Conservation (phyloP, 1,140 invertebrate genomes). For the Apis laboriosa region DNA sequence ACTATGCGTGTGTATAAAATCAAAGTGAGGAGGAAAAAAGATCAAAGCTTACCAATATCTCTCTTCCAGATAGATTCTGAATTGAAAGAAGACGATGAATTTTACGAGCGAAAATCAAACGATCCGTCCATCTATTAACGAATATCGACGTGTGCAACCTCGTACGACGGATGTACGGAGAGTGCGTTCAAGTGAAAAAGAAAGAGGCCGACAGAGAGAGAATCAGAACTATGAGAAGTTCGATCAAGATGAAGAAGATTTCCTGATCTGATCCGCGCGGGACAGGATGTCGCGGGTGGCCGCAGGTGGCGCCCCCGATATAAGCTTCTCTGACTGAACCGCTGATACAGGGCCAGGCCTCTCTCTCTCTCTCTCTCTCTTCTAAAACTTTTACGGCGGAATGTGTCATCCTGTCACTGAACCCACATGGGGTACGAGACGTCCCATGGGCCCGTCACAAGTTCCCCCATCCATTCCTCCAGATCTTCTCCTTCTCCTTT, state of each 20-base stretch:
- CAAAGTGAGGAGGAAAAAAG: too few relatives aligned
- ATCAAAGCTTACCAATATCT: too few relatives aligned
- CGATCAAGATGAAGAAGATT: conserved; percentile 77
- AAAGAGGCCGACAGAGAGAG: conserved; percentile 54
- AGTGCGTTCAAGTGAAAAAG: conserved; percentile 59
- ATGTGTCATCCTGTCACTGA: conserved; percentile 80
- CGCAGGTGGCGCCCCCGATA: conserved; percentile 78
- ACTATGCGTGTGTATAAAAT: too few relatives aligned
- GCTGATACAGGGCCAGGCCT: conserved; percentile 68
- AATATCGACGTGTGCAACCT: neutral
- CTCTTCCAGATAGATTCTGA: too few relatives aligned
- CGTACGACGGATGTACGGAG: conserved; percentile 20
- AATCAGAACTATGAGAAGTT: conserved; percentile 71
- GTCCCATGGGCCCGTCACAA: conserved; percentile 71
- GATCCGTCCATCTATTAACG: neutral
- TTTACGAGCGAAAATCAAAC: neutral
- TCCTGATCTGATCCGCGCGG: conserved; percentile 64
- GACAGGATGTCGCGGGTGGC: conserved; percentile 76
- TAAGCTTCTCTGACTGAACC: conserved; percentile 72
- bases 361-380: conserved; percentile 6
- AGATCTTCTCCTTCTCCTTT: neutral
- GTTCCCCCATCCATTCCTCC: conserved; percentile 56
- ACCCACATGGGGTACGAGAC: conserved; percentile 67
- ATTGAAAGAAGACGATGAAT: neutral
- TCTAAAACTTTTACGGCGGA: conserved; percentile 78